phyloP scores from a whole-genome alignment of 2,888 invertebrate genomes.

The Allolobophora icterica region DNA sequence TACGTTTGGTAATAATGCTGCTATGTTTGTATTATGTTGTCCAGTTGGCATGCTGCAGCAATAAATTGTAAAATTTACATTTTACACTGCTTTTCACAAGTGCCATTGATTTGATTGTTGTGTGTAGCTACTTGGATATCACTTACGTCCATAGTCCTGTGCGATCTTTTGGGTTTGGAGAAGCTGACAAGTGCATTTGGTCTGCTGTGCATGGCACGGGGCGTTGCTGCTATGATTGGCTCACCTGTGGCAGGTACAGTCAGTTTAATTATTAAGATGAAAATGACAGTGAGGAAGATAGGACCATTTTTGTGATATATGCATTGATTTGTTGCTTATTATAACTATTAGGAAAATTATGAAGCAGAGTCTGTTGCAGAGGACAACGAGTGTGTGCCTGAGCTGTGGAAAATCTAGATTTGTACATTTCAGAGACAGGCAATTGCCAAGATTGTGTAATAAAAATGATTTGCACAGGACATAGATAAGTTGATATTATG shows the following conservation, averaged over 20 bases:
- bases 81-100: too few species aligned
- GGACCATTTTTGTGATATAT: too few species aligned
- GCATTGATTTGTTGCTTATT: neutral
- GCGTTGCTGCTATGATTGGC: constrained; percentile 85
- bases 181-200: constrained; percentile 97
- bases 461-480: neutral
- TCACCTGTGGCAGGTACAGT: constrained; percentile 81
- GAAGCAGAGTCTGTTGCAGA: too few species aligned
- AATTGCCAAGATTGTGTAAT: neutral
- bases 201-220: constrained; percentile 90
- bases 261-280: constrained; percentile 29
- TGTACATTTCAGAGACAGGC: neutral
- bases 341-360: neutral
- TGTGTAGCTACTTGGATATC: constrained; percentile 91
- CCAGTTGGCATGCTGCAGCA: neutral
- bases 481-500: neutral
- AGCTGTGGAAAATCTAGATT: neutral
- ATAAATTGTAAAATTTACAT: neutral
- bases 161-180: constrained; percentile 92
- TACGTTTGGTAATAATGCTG: neutral
- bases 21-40: neutral
- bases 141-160: constrained; percentile 94
- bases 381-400: neutral
- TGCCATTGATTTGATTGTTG: neutral
- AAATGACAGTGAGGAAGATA: neutral